Base-by-base conservation (phyloP, 2,888 invertebrate species). In the Bhutanitis thaidina region DNA sequence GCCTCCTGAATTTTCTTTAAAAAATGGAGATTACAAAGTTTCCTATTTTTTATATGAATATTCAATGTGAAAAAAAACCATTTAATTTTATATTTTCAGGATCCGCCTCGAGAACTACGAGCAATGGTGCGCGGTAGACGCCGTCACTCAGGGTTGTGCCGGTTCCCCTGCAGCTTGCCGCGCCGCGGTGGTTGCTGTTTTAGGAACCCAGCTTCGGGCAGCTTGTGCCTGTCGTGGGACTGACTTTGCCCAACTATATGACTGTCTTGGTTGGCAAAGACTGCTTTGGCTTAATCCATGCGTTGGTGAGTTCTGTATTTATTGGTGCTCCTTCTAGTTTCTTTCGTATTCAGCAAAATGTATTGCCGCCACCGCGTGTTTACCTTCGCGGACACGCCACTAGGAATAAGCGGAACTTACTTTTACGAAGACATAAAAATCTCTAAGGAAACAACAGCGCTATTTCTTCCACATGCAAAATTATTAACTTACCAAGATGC, bases 271-370 rank as follows among this genome's bases (percentile, higher is more conserved):
- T 46, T 97, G 97, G 97, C 96, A 97, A 69, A 81, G 97, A 53
- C 91, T 97, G 35, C 91, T 97, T 34, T 97, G 97, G 97, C 93
- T 97, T 54, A 97, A 97, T 80, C 96, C 97, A 46, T 97, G 97
- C 80, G 97, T 97, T 65, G 96, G 97, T 97, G 82, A 93, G 95
- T 90, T 25, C 7, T 1, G 15, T n/a, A 1, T 5, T 35, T 13
- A 35, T 12, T 13, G 1, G 7, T 35, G 12, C n/a, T 16, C 9
- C n/a, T 39, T 12, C 7, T 12, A 39, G 20, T 20, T 2, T 20
- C n/a, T n/a, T n/a, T n/a, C n/a, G n/a, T n/a, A n/a, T n/a, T n/a
- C n/a, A n/a, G n/a, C n/a, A n/a, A n/a, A n/a, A n/a, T n/a, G n/a
- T n/a, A n/a, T n/a, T n/a, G n/a, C n/a, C n/a, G n/a, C n/a, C n/a